Percentiles rank a stretch among this genome's conserved stretches.
Evolutionary conservation across 2,888 invertebrate species (phyloP).

Genomic region (Agrochola macilenta): DNA sequence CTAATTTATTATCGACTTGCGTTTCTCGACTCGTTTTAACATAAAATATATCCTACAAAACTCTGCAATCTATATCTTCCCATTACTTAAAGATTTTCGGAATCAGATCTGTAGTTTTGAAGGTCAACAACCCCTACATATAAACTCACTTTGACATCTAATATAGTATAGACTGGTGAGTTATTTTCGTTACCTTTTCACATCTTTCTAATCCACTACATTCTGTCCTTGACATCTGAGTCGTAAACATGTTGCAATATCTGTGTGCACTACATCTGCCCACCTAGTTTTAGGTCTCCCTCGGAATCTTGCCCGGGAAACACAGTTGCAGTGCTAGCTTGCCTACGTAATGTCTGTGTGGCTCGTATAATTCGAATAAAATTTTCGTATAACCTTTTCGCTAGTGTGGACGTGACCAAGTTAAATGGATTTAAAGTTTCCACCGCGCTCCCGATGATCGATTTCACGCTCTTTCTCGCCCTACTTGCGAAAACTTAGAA

Average conservation of each 20-base stretch:
- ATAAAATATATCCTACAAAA: neutral
- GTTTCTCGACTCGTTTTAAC: neutral
- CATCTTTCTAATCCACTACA: neutral
- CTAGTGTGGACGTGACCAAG: slow-evolving; percentile 51
- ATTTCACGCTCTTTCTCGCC: slow-evolving; percentile 51
- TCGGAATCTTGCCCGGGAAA: neutral
- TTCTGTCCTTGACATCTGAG: neutral
- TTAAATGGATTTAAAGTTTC: slow-evolving; percentile 65
- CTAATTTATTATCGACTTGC: slow-evolving; percentile 19
- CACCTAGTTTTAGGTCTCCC: neutral
- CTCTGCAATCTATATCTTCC: neutral
- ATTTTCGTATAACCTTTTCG: slow-evolving; percentile 28
- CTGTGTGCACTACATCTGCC: neutral
- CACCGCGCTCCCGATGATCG: slow-evolving; percentile 51
- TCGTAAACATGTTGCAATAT: slow-evolving; percentile 14
- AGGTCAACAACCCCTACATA: neutral
- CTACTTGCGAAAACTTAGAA: slow-evolving; percentile 50
- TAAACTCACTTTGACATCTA: neutral
- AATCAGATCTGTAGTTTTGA: neutral
- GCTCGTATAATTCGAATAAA: slow-evolving; percentile 33
- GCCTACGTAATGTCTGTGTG: slow-evolving; percentile 9
- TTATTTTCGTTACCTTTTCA: neutral
- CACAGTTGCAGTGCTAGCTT: neutral
- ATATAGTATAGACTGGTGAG: neutral
- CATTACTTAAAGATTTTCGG: too few species aligned